phyloP scores from a whole-genome alignment of 2,888 invertebrate genomes.

The Calliopum simillimum region DNA sequence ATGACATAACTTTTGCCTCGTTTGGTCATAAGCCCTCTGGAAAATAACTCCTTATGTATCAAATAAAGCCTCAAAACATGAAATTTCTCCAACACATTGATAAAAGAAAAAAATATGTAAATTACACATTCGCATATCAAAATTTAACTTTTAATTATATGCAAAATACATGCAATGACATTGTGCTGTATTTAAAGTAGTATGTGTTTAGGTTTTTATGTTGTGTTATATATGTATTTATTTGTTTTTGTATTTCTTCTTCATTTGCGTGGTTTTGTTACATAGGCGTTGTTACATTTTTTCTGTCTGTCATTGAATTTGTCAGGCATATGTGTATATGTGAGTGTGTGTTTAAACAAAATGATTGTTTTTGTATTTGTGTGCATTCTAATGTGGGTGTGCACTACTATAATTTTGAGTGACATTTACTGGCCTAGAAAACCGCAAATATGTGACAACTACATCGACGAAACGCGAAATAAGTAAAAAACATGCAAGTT shows the following conservation, averaged over 20 bases:
- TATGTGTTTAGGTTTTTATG: neutral
- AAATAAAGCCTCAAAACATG: no score
- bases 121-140: neutral
- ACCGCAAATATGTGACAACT: constrained; percentile 13
- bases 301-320: constrained; percentile 8
- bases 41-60: no score
- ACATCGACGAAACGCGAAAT: constrained; percentile 4
- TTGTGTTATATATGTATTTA: neutral
- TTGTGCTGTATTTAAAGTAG: neutral
- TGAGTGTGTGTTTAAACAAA: no score
- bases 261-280: neutral
- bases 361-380: no score
- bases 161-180: constrained; percentile 3
- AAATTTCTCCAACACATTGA: no score
- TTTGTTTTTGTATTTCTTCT: neutral
- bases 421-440: neutral
- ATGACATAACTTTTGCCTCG: no score
- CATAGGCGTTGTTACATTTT: constrained; percentile 15
- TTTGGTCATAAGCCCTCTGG: no score
- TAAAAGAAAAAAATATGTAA: constrained; percentile 7
- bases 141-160: neutral
- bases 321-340: neutral
- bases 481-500: neutral
- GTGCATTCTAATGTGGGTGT: no score
- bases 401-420: no score